phyloP scores from a whole-genome alignment of 2,888 invertebrate genomes.

The Lepidocyrtoides sp. region DNA sequence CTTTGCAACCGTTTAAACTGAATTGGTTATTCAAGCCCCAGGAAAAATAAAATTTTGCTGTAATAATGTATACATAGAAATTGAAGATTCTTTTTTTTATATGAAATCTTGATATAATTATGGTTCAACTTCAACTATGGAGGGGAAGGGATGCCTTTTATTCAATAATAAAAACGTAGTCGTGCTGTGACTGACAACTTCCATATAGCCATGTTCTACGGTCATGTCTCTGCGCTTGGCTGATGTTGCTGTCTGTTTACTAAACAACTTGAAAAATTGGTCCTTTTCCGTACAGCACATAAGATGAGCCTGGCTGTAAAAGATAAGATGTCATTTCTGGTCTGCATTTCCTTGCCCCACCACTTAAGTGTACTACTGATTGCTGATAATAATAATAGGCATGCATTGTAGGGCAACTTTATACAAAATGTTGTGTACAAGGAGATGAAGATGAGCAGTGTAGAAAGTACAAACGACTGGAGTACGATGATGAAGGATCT shows the following conservation, averaged over 20 bases:
- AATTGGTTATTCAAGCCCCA: too few species aligned
- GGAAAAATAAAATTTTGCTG: too few species aligned
- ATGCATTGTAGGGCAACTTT: background rate
- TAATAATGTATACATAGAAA: too few species aligned
- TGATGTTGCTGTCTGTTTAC: background rate
- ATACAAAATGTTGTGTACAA: background rate
- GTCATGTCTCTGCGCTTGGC: background rate
- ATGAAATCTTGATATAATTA: too few species aligned
- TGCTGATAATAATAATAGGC: background rate
- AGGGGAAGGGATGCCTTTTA: background rate
- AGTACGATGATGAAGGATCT: background rate
- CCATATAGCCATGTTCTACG: background rate
- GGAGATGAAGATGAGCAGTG: background rate
- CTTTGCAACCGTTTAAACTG: too few species aligned
- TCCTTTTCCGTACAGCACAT: background rate
- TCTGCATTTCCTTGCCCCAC: background rate
- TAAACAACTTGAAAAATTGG: conserved; percentile 38
- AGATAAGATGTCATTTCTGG: conserved; percentile 35
- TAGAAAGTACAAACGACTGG: background rate
- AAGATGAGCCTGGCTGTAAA: conserved; percentile 28
- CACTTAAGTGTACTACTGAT: background rate
- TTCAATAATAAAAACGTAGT: background rate
- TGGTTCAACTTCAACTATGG: too few species aligned
- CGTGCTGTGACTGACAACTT: conserved; percentile 44
- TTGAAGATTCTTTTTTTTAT: too few species aligned